phyloP scores from a whole-genome alignment of 2,113 vertebrate species.

The Empidonax traillii region DNA sequence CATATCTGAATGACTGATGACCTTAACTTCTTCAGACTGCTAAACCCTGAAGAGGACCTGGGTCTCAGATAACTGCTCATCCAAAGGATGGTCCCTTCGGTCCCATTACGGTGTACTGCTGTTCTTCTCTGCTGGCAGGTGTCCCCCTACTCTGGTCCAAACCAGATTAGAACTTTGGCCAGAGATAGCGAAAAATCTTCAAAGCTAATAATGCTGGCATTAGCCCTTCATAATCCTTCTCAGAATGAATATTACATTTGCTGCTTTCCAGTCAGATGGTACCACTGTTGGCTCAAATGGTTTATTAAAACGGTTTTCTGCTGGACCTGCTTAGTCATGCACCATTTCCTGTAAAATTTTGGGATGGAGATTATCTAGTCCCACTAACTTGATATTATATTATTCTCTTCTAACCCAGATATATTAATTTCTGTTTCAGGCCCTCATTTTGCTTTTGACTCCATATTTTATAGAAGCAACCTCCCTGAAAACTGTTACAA shows the following conservation, averaged over 20 bases:
- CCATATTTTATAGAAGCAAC: neutral
- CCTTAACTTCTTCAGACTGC: neutral
- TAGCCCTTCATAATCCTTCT: neutral
- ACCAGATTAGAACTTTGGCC: constrained; percentile 15
- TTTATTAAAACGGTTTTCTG: constrained; percentile 12
- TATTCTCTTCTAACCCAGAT: neutral
- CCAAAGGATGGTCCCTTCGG: neutral
- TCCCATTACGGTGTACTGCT: neutral
- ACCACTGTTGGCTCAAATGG: neutral
- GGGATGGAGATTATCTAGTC: neutral
- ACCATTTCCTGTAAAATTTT: neutral
- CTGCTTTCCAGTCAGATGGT: constrained; percentile 13
- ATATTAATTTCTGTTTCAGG: neutral
- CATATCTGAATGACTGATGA: neutral
- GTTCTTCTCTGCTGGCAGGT: neutral
- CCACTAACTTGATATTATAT: neutral
- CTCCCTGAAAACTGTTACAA: neutral
- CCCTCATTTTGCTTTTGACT: neutral
- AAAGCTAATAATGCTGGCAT: constrained; percentile 36
- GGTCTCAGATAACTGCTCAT: neutral
- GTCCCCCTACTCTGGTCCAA: neutral
- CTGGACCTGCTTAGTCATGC: neutral
- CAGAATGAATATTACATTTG: constrained; percentile 14
- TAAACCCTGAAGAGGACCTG: neutral
- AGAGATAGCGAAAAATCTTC: neutral